Percentiles rank a stretch among this genome's conserved stretches.
phyloP scores from a whole-genome alignment of 2,888 invertebrate genomes.

The Nymphalis c-album region DNA sequence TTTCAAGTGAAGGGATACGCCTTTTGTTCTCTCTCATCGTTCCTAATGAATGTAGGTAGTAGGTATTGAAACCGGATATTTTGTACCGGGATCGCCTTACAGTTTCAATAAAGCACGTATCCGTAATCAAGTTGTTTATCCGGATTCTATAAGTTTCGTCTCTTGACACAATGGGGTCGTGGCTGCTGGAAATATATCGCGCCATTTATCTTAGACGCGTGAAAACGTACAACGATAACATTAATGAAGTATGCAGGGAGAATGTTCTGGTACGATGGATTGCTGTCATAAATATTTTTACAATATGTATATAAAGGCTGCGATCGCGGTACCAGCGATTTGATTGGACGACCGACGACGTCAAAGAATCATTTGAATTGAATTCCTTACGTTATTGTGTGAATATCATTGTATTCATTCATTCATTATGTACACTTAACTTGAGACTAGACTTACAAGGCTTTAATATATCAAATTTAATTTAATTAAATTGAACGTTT shows the following conservation, averaged over 20 bases:
- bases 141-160: conserved; percentile 19
- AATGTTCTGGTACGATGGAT: background rate
- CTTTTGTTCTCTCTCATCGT: background rate
- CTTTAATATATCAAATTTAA: too few relatives aligned
- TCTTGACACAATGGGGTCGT: conserved; percentile 32
- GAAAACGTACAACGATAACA: conserved; percentile 13
- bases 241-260: conserved; percentile 5
- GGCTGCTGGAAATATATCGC: conserved; percentile 17
- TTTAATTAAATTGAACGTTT: too few relatives aligned
- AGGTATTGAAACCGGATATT: conserved; percentile 17
- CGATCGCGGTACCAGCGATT: too few relatives aligned
- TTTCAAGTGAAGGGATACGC: too few relatives aligned
- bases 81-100: conserved; percentile 15
- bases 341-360: too few relatives aligned
- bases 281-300: too few relatives aligned
- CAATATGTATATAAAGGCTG: too few relatives aligned
- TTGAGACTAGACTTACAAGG: too few relatives aligned
- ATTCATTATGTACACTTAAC: too few relatives aligned
- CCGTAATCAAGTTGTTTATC: conserved; percentile 30
- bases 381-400: too few relatives aligned
- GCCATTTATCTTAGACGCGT: conserved; percentile 22
- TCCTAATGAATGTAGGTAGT: conserved; percentile 9
- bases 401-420: too few relatives aligned
- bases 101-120: conserved; percentile 26
- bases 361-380: too few relatives aligned